Conservation (phyloP, 1,140 invertebrate genomes). For the Carposina sasakii region DNA sequence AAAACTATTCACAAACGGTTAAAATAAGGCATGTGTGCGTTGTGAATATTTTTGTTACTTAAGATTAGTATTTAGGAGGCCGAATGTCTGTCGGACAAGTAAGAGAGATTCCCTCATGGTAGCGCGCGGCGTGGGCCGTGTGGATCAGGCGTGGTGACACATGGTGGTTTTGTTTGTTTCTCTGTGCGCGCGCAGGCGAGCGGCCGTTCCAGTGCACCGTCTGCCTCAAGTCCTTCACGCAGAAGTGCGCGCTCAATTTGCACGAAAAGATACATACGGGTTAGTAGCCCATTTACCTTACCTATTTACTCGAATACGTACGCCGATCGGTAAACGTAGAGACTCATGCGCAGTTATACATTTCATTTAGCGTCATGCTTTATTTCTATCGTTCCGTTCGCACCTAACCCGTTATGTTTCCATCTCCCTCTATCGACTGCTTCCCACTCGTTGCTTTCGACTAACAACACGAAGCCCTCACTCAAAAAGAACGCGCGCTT, state of each 20-base stretch:
- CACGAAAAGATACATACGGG: slow-evolving; percentile 79
- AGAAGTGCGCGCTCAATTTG: slow-evolving; percentile 77
- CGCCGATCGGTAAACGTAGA: slow-evolving; percentile 53
- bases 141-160: slow-evolving; percentile 35
- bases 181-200: slow-evolving; percentile 74
- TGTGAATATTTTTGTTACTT: slow-evolving; percentile 54
- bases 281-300: slow-evolving; percentile 70
- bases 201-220: slow-evolving; percentile 78
- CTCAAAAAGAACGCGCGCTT: slow-evolving; percentile 54
- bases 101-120: slow-evolving; percentile 66
- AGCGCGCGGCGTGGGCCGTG: slow-evolving; percentile 27
- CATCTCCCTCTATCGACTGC: slow-evolving; percentile 43
- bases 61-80: slow-evolving; percentile 56
- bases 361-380: slow-evolving; percentile 67
- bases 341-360: slow-evolving; percentile 51
- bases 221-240: slow-evolving; percentile 80
- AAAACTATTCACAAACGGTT: slow-evolving; percentile 74
- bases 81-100: slow-evolving; percentile 67
- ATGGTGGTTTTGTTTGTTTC: slow-evolving; percentile 72
- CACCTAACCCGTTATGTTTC: slow-evolving; percentile 63
- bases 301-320: slow-evolving; percentile 47
- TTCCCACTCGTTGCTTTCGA: slow-evolving; percentile 67
- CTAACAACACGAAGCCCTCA: slow-evolving; percentile 62
- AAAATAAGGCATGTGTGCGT: slow-evolving; percentile 70
- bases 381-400: slow-evolving; percentile 64